Percentiles rank a stretch among this genome's conserved stretches.
phyloP scores from a whole-genome alignment of 2,888 invertebrate genomes.

The Orthosia incerta region DNA sequence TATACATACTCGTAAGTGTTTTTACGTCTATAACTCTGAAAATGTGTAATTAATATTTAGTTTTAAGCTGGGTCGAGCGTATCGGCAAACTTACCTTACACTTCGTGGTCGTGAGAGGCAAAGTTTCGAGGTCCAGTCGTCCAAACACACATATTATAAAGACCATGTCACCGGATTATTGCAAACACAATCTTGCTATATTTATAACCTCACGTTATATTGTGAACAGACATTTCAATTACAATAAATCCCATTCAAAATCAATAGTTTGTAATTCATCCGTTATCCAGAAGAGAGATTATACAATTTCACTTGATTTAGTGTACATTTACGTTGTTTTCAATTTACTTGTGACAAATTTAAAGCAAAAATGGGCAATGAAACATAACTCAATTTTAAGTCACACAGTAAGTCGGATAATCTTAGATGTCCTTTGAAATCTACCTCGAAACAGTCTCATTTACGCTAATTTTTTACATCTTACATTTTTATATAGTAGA shows the following conservation, averaged over 20 bases:
- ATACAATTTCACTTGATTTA: no score
- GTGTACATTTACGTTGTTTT: no score
- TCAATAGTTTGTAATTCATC: no score
- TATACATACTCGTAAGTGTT: not conserved
- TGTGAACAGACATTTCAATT: no score
- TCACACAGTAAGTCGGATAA: not conserved
- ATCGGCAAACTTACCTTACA: not conserved
- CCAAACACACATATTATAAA: not conserved
- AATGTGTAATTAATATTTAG: not conserved
- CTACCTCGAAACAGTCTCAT: conserved; percentile 8
- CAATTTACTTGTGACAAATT: not conserved
- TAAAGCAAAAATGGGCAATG: not conserved
- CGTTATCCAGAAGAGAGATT: no score
- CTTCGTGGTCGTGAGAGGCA: not conserved
- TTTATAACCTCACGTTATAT: no score
- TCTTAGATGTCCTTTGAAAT: not conserved
- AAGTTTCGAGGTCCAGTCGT: conserved; percentile 3
- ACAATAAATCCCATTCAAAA: no score
- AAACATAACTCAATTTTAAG: not conserved
- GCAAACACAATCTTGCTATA: no score
- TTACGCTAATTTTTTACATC: not conserved
- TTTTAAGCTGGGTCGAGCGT: not conserved
- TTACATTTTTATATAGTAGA: conserved; percentile 1
- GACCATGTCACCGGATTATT: no score
- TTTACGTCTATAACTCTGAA: no score